Base-by-base conservation (phyloP, 2,113 vertebrate genomes). In the Conger conger region DNA sequence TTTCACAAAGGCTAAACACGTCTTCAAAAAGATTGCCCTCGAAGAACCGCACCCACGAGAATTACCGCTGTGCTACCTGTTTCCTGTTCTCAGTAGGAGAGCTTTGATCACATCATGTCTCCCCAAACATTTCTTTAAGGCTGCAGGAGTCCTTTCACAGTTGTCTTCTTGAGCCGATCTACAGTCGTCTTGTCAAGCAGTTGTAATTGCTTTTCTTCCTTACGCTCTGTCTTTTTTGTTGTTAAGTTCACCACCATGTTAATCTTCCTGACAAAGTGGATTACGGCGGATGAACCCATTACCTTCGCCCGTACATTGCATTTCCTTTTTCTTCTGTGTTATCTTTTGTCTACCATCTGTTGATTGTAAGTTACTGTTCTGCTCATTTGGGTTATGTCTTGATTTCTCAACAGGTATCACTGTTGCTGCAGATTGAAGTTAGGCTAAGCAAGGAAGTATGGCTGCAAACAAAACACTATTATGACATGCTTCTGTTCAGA, bases 71-170 rank as follows among this genome's bases (percentile, higher is more conserved):
- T 60, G 78, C 45, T 50, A 53, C 37, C 82, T 88, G 76, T 82
- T 82, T 86, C 36, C 68, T 68, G 80, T 80, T 79, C 85, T 81
- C 83, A n/a, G 40, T 80, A 78, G 81, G 86, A 76, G 86, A 82
- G 86, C 88, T 91, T 90, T 91, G 90, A 91, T 91, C 90, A 87
- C 87, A 90, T 81, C 38, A 54, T 82, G 76, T 86, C 85, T 86
- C 86, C 79, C 80, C 82, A 79, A 86, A 88, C 87, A 84, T 92
- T 83, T 85, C 87, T 88, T 91, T 88, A 84, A 86, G 81, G 82
- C 84, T 80, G 79, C 80, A 50, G 81, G 84, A 86, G 45, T 86
- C 84, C 36, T 87, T 53, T 82, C 42, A 84, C 80, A 88, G 83
- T 77, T 87, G 84, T 87, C 85, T 85, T 86, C 76, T 63, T 83